phyloP scores from a whole-genome alignment of 1,140 invertebrate genomes.

The Sminthurides bifidus region DNA sequence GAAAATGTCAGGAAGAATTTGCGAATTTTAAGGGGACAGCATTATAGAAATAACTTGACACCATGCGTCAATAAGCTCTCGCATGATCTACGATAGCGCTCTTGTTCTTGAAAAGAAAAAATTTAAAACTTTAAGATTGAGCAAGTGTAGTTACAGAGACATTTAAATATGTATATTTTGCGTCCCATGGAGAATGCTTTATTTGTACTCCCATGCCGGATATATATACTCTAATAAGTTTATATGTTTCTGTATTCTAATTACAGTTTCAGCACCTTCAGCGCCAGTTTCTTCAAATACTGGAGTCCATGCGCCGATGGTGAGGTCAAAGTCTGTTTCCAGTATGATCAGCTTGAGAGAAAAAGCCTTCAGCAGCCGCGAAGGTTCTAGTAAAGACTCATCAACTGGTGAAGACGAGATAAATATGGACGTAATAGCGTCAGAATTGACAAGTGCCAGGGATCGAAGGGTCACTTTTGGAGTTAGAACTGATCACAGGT shows the following conservation, averaged over 20 bases:
- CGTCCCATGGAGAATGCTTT: no score
- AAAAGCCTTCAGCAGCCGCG: conserved; percentile 14
- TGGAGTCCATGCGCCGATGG: conserved; percentile 25
- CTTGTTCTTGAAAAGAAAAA: no score
- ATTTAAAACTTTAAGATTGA: no score
- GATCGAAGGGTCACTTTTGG: conserved; percentile 30
- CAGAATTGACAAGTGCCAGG: conserved; percentile 18
- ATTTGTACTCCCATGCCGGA: no score
- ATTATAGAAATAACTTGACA: no score
- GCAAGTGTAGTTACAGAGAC: no score
- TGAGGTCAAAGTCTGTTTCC: conserved; percentile 28
- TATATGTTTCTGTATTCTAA: background rate
- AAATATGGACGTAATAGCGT: conserved; percentile 8
- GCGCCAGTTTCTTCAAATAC: conserved; percentile 3
- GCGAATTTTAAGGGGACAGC: no score
- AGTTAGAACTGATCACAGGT: conserved; percentile 30
- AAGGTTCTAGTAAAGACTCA: conserved; percentile 21
- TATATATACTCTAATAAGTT: no score
- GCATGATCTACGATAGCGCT: no score
- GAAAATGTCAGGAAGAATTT: no score
- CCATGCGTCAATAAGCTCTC: no score
- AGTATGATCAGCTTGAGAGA: conserved; percentile 25
- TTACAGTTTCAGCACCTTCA: conserved; percentile 21
- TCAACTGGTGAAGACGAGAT: conserved; percentile 25
- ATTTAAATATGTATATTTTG: no score